phyloP scores from a whole-genome alignment of 2,797 vertebrate genomes.

The Hozukius guyotensis region DNA sequence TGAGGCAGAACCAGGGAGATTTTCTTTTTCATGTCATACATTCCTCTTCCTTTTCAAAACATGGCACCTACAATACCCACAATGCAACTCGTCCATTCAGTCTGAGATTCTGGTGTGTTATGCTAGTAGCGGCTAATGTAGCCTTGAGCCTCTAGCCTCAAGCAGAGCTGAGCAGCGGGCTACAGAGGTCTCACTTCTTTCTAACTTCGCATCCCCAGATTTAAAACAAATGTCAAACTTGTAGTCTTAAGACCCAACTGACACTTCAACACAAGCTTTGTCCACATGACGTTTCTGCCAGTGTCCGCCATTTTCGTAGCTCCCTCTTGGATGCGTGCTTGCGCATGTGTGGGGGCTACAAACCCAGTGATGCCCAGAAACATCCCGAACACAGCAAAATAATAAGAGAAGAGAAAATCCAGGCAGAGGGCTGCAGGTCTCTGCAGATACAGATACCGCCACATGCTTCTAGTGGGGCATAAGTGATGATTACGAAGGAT shows the following conservation, averaged over 20 bases:
- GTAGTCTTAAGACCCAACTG: neutral
- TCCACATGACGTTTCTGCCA: no score
- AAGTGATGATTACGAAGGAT: no score
- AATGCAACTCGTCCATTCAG: neutral
- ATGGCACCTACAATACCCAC: neutral
- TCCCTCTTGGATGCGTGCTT: no score
- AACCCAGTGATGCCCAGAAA: no score
- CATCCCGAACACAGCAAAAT: no score
- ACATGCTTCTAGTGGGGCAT: no score
- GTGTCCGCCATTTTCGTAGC: no score
- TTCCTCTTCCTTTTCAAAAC: neutral
- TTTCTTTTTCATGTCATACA: neutral
- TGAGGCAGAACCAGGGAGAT: neutral
- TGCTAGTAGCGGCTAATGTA: neutral
- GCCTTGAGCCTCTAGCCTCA: neutral
- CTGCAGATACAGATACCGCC: no score
- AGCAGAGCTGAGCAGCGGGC: neutral
- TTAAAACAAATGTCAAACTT: neutral
- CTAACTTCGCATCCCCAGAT: neutral
- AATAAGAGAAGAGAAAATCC: no score
- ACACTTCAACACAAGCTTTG: neutral
- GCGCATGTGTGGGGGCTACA: no score
- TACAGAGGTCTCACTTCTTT: neutral
- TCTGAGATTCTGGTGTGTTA: neutral
- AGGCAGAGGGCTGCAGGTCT: no score